Conservation (phyloP, 2,113 vertebrate genomes). For the Atherinomorus stipes region DNA sequence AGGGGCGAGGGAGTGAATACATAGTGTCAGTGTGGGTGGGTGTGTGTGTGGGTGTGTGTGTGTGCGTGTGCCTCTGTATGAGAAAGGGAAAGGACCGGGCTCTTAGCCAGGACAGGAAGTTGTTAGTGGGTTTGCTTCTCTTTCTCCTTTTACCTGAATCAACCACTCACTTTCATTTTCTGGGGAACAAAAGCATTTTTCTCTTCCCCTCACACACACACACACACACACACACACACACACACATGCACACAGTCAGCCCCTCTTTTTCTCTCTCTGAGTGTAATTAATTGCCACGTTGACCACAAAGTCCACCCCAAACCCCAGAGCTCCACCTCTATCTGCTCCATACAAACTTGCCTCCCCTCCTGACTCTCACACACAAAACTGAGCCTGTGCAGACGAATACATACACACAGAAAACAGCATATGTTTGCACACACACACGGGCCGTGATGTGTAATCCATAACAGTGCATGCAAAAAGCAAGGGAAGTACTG, state of each 20-base stretch:
- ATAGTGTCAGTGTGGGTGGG: background rate
- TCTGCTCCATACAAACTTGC: conserved; percentile 1
- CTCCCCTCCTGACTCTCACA: background rate
- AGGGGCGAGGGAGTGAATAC: no score
- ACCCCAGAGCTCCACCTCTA: conserved; percentile 17
- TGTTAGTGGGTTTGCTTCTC: conserved; percentile 48
- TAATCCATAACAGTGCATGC: background rate
- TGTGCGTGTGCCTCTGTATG: background rate
- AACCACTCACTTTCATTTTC: conserved; percentile 18
- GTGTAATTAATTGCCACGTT: conserved; percentile 23
- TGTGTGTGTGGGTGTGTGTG: background rate
- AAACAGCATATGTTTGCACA: background rate
- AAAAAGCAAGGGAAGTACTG: background rate
- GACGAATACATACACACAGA: conserved; percentile 2
- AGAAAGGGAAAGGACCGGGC: conserved; percentile 19
- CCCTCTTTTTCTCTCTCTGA: background rate
- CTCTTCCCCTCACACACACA: background rate
- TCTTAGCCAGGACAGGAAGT: conserved; percentile 63
- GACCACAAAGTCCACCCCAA: conserved; percentile 26
- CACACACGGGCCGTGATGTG: background rate
- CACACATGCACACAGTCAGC: conserved; percentile 4
- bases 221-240: conserved; percentile 3
- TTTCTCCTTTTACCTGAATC: conserved; percentile 54
- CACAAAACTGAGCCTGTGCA: background rate
- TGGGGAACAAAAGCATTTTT: background rate